Percentiles rank a stretch among this genome's conserved stretches.
phyloP scores from a whole-genome alignment of 2,888 invertebrate species.

The Deilephila porcellus region DNA sequence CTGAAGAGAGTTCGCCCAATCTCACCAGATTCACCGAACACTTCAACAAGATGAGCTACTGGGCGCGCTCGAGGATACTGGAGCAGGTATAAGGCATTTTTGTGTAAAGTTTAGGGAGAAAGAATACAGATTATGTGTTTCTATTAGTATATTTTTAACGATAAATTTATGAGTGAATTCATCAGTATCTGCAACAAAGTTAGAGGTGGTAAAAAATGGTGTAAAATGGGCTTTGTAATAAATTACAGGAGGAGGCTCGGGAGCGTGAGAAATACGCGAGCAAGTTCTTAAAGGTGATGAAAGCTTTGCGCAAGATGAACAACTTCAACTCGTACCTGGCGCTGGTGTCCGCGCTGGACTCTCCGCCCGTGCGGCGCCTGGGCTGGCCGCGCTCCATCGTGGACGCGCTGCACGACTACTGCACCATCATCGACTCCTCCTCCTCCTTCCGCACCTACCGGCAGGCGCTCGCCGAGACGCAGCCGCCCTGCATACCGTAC shows the following conservation, averaged over 20 bases:
- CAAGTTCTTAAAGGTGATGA: conserved; percentile 99
- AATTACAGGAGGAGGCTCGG: conserved; percentile 89
- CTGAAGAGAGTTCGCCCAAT: conserved; percentile 98
- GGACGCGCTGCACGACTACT: conserved; percentile 97
- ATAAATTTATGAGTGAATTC: not conserved
- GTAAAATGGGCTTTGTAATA: not conserved
- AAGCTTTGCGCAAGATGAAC: conserved; percentile 97
- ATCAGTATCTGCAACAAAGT: not conserved
- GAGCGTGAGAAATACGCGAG: conserved; percentile 97
- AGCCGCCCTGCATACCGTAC: conserved; percentile 99
- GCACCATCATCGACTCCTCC: conserved; percentile 98
- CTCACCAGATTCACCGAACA: conserved; percentile 98
- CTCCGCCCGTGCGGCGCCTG: conserved; percentile 95
- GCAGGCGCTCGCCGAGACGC: conserved; percentile 96
- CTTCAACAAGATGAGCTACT: conserved; percentile 99
- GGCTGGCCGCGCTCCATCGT: conserved; percentile 97
- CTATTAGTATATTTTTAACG: not conserved
- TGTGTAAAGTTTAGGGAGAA: not conserved
- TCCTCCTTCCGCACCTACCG: conserved; percentile 99
- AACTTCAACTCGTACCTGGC: conserved; percentile 99
- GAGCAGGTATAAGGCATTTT: conserved; percentile 84
- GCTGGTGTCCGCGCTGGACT: conserved; percentile 97
- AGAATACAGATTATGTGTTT: not conserved
- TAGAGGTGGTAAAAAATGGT: not conserved
- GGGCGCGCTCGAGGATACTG: conserved; percentile 97